Conservation (phyloP, 2,797 vertebrate species). For the Syndactyla subalaris region DNA sequence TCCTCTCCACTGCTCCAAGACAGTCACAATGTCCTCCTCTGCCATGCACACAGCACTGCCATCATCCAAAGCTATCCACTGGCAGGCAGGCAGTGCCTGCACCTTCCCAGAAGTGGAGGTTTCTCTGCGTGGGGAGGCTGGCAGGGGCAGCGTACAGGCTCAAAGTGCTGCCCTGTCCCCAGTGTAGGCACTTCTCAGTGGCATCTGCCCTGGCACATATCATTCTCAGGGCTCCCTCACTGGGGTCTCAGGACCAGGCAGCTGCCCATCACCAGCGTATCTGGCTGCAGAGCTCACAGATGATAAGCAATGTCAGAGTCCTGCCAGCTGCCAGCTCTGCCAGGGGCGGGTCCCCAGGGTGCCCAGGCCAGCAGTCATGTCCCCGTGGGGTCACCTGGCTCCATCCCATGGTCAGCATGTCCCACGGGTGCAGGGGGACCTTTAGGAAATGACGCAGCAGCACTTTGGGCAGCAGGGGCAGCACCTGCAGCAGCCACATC, state of each 20-base stretch:
- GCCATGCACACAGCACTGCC: not conserved
- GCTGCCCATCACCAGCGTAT: not conserved
- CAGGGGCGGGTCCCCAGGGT: fast-evolving
- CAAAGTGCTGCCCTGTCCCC: not conserved
- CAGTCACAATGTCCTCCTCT: not conserved
- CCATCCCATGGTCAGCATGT: not conserved
- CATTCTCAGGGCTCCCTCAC: not conserved
- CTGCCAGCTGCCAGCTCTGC: not conserved
- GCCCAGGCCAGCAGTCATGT: not conserved
- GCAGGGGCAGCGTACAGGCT: not conserved
- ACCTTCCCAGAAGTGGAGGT: not conserved
- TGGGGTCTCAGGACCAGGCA: not conserved
- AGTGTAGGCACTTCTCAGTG: not conserved
- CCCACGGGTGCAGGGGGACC: fast-evolving
- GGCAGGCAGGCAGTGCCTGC: not conserved
- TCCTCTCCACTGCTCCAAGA: not conserved
- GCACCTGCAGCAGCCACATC: slow-evolving; percentile 61
- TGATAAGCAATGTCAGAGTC: not conserved
- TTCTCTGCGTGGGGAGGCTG: not conserved
- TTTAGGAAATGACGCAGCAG: slow-evolving; percentile 71
- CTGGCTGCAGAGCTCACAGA: not conserved
- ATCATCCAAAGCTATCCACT: not conserved
- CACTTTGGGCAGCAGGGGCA: slow-evolving; percentile 65
- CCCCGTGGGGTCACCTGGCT: not conserved
- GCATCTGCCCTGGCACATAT: not conserved